Evolutionary conservation across 2,113 vertebrate species (phyloP), one percentile per base, ranked within the genome.

Genomic region (Sorex araneus): DNA sequence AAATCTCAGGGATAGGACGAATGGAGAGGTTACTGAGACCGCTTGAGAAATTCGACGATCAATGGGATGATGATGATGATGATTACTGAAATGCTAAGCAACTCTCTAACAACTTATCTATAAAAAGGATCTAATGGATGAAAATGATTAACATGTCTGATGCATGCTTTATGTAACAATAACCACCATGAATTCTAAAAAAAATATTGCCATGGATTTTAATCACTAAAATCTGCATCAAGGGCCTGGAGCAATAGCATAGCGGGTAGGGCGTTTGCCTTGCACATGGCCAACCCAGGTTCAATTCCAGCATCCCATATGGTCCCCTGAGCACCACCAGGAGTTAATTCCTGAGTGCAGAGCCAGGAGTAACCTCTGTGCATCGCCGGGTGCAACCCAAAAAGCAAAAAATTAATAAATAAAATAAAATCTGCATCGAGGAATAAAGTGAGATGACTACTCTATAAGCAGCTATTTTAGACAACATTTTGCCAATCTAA

Each of bases 371-470:
- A 40, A 40, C 40, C 40, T 7, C 40, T 40, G 40, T 40, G 40
- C 40, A 40, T 40, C 40, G 7, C 40, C 7, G 40, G 40, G 40
- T 40, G 40, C 40, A 7, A 40, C 40, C 40, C 40, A 40, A 40
- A 40, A 40, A 40, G 40, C 40, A 40, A 40, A 40, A 40, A 40
- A 40, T 4, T 40, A 40, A 40, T 40, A 74, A 40, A 40, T 40
- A 74, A 32, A 45, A 64, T 89, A 64, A 11, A 10, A 71, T 91
- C 73, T 87, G 71, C 64, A 95, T 30, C 28, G 36, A 90, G 34
- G 70, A 92, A 90, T 76, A 28, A 87, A 92, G 84, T 79, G 40
- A 92, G 21, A 84, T 83, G 47, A 50, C 47, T 50, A 90, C 90
- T 93, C 32, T 54, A 63, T 43, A 85, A 85, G 40, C 23, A 78